Percentiles rank a stretch among this genome's conserved stretches.
phyloP scores from a whole-genome alignment of 2,113 vertebrate species.

The Catharus fuscescens region DNA sequence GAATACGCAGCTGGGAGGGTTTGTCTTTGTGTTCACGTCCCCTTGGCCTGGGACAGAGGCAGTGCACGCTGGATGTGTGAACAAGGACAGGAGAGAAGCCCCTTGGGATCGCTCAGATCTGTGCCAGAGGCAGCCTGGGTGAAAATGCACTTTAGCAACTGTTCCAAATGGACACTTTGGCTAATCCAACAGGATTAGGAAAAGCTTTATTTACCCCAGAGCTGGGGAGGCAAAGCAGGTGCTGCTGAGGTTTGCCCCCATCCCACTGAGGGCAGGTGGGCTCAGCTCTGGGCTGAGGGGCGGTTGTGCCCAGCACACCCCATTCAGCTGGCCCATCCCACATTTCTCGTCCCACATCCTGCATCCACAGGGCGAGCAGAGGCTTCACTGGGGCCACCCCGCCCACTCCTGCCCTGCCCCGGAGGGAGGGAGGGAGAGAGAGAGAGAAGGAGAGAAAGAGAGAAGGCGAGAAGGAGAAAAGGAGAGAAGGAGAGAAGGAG shows the following conservation, averaged over 20 bases:
- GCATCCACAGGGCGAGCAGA: neutral
- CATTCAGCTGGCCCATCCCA: accelerated
- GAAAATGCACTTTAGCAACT: neutral
- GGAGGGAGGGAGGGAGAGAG: neutral
- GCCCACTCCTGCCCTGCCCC: accelerated
- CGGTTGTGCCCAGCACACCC: too few relatives aligned
- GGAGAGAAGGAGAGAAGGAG: neutral
- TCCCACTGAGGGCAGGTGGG: neutral
- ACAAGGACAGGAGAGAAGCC: neutral
- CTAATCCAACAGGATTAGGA: neutral
- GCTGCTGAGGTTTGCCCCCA: accelerated
- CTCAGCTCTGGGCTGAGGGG: too few relatives aligned
- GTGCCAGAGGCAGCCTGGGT: neutral
- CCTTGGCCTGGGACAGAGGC: neutral
- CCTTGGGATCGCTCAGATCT: accelerated
- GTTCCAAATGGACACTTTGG: neutral
- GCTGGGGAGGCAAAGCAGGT: neutral
- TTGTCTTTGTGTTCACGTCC: neutral
- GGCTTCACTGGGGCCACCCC: accelerated
- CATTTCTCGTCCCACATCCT: neutral
- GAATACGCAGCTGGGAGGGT: accelerated
- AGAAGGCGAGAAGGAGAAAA: neutral
- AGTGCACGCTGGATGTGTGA: accelerated
- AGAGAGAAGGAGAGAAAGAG: neutral
- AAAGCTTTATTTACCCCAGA: neutral